Evolutionary conservation across 2,888 invertebrate genomes (phyloP), one percentile per base, ranked within the genome.

Genomic region (Rhogogaster chlorosoma): DNA sequence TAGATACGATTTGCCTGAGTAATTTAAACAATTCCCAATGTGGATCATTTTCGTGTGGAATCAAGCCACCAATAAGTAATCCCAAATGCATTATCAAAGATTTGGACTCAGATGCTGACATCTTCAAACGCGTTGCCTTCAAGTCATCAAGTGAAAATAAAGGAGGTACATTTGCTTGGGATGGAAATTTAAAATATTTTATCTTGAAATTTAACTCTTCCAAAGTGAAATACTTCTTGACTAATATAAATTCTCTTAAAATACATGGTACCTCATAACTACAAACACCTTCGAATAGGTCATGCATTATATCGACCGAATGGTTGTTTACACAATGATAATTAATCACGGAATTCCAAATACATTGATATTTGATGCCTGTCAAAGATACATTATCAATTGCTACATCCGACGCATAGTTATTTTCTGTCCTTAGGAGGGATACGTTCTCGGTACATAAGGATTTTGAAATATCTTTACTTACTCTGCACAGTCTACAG

Each of bases 1-100:
- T 73, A 9, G 73, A 73, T 18, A 73, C 36, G 18, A 73, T 73
- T 38, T 73, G 36, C 42, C 73, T 36, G 42, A 73, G 73, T n/a
- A 73, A 32, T 73, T 73, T 45, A n/a, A 22, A 26, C 42, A 73
- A 73, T 73, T 73, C 73, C 73, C 73, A 73, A 42, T 73, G 38
- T 42, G 22, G 22, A 42, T 73, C 42, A 73, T 73, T 73, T n/a
- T 73, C 73, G 2, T 38, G n/a, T 18, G 73, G 73, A 73, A 73
- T 38, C 42, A 73, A 73, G n/a, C 26, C 42, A 15, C 73, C 73
- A n/a, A 73, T 73, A 18, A 73, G 22, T 42, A 45, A 73, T n/a
- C 73, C 73, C n/a, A 73, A 26, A n/a, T 73, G 42, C 73, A 73
- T 73, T 7, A 73, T 26, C 0, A 73, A 38, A 26, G 38, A 73